Evolutionary conservation across 2,888 invertebrate species (phyloP).

Genomic region (Baccha elongata): DNA sequence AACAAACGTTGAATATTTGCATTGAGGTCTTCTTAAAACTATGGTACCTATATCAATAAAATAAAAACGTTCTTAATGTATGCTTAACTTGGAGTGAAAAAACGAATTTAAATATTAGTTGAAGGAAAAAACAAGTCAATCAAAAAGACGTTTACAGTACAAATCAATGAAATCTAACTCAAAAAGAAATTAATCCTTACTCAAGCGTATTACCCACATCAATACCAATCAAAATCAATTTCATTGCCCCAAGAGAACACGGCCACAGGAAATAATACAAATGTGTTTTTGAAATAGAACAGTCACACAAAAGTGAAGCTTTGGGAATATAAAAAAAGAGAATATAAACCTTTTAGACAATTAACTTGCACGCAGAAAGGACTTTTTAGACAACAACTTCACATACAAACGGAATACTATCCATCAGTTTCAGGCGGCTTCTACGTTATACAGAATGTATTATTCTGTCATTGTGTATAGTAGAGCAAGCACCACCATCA

Average conservation of each 20-base stretch:
- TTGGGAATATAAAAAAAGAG: neutral
- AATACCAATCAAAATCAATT: slow-evolving; percentile 62
- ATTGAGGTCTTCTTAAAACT: too few species aligned
- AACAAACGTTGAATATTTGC: too few species aligned
- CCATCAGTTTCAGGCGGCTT: slow-evolving; percentile 46
- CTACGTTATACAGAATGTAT: slow-evolving; percentile 44
- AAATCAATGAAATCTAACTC: slow-evolving; percentile 1
- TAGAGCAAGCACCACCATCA: neutral
- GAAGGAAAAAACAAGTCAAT: too few species aligned
- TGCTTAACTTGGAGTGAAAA: too few species aligned
- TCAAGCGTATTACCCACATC: slow-evolving; percentile 22
- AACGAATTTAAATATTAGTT: too few species aligned
- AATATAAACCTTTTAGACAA: slow-evolving; percentile 14
- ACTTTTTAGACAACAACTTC: slow-evolving; percentile 2
- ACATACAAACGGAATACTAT: slow-evolving; percentile 23
- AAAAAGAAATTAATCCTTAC: slow-evolving; percentile 12
- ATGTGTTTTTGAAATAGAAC: slow-evolving; percentile 31
- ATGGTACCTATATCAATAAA: too few species aligned
- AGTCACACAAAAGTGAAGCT: neutral
- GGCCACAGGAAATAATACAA: slow-evolving; percentile 6
- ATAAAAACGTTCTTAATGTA: too few species aligned
- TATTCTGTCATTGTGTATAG: slow-evolving; percentile 30
- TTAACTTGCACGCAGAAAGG: neutral
- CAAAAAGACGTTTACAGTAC: neutral
- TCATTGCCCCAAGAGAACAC: slow-evolving; percentile 20